A percentile compares a stretch with the other conserved stretches of the same genome.
Conservation (phyloP, 1,140 invertebrate species). For the Tetragnatha versicolor region DNA sequence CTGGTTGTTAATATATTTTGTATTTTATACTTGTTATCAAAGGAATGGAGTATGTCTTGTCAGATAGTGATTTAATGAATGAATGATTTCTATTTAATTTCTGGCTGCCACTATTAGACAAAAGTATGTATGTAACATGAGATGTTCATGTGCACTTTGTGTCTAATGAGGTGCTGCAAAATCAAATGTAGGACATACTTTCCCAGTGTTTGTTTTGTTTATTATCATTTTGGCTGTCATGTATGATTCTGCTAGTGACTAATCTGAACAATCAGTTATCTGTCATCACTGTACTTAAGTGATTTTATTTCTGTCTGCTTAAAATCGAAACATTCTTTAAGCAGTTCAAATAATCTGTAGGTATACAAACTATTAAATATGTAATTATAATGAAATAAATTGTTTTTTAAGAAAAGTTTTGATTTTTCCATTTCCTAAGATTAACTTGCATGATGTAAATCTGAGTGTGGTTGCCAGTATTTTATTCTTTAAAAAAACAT, state of each 20-base stretch:
- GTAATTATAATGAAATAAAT: constrained; percentile 47
- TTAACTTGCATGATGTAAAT: too few relatives aligned
- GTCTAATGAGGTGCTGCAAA: too few relatives aligned
- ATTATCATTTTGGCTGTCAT: constrained; percentile 1
- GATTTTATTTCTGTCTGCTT: constrained; percentile 37
- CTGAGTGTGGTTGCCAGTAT: too few relatives aligned
- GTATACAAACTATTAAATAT: constrained; percentile 36
- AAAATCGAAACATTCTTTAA: constrained; percentile 11
- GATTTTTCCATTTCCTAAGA: too few relatives aligned
- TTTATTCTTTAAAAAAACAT: too few relatives aligned
- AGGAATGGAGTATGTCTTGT: constrained; percentile 23
- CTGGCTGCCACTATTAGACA: too few relatives aligned
- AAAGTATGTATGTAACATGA: too few relatives aligned
- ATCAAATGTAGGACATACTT: constrained; percentile 28
- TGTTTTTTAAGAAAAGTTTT: constrained; percentile 50
- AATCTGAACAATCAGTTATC: not conserved
- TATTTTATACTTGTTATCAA: constrained; percentile 42
- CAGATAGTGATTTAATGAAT: not conserved
- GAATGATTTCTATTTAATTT: not conserved
- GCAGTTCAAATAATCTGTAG: constrained; percentile 38
- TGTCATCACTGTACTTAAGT: constrained; percentile 45
- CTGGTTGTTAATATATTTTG: constrained; percentile 46
- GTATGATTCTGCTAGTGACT: not conserved
- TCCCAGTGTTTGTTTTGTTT: not conserved
- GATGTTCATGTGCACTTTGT: too few relatives aligned